Conservation (phyloP, 92 coral and sea anemone species). For the Chrysogorgia sp. region DNA sequence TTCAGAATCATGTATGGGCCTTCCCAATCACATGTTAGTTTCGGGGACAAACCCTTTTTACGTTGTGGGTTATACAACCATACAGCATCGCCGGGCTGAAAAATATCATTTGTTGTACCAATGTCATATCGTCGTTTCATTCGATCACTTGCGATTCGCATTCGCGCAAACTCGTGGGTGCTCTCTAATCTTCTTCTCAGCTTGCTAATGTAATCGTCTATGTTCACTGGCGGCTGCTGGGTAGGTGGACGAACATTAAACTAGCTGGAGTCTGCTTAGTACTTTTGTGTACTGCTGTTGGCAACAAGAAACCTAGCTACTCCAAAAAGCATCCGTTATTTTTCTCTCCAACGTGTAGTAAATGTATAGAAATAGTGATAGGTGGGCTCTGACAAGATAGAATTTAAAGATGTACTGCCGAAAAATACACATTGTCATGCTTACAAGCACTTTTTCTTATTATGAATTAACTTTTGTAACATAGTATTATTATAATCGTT, state of each 20-base stretch:
- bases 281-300: too few species aligned
- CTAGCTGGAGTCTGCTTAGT: too few species aligned
- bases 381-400: too few species aligned
- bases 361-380: too few species aligned
- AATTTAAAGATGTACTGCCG: too few species aligned
- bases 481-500: too few species aligned
- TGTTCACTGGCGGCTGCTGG: not conserved
- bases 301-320: too few species aligned
- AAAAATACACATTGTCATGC: too few species aligned
- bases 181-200: constrained; percentile 1
- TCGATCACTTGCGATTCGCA: constrained; percentile 12
- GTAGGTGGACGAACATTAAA: constrained; percentile 8
- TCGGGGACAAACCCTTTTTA: constrained; percentile 1
- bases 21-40: constrained; percentile 7
- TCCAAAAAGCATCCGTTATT: too few species aligned
- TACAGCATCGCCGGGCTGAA: constrained; percentile 4
- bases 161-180: constrained; percentile 1
- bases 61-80: constrained; percentile 1
- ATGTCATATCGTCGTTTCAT: constrained; percentile 22
- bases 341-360: too few species aligned
- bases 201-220: not conserved
- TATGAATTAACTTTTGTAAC: too few species aligned
- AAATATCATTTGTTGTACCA: not conserved
- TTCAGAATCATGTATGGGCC: not conserved
- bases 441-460: too few species aligned